A percentile compares a stretch with the other conserved stretches of the same genome.
Conservation (phyloP, 2,888 invertebrate species). For the Xestoiulus laeticollis region DNA sequence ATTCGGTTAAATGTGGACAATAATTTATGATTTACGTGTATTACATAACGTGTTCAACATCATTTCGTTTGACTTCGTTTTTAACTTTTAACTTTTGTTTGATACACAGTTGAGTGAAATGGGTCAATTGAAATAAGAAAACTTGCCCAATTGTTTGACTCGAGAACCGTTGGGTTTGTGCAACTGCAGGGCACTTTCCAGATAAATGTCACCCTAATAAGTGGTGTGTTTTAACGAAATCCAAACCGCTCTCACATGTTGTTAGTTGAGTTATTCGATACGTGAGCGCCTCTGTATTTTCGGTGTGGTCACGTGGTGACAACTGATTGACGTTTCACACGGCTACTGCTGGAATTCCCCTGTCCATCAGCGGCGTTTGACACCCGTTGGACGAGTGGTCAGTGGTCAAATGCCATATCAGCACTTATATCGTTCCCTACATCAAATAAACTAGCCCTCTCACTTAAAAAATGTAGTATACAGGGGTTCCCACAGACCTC, state of each 20-base stretch:
- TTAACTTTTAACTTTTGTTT: too few species aligned
- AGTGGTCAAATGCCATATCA: conserved; percentile 35
- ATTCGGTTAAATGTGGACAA: too few species aligned
- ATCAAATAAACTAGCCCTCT: background rate
- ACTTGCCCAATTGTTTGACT: background rate
- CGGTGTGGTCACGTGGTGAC: conserved; percentile 25
- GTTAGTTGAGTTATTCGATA: conserved; percentile 33
- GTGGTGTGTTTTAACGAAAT: conserved; percentile 43
- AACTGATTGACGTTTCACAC: conserved; percentile 30
- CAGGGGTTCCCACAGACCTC: too few species aligned
- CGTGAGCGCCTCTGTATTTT: background rate
- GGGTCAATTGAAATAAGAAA: too few species aligned
- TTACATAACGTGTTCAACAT: too few species aligned
- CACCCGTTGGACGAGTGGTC: background rate
- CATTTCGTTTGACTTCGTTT: too few species aligned
- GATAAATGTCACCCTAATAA: conserved; percentile 7
- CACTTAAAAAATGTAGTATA: background rate
- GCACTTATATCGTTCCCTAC: background rate
- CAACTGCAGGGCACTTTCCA: background rate
- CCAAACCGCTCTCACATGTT: background rate
- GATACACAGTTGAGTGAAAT: too few species aligned
- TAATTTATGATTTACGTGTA: too few species aligned
- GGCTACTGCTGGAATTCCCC: conserved; percentile 24
- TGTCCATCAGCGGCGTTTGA: conserved; percentile 1
- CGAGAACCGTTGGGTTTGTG: background rate